Percentiles rank a stretch among this genome's conserved stretches.
Conservation (phyloP, 2,797 vertebrate species). For the Acomys russatus region DNA sequence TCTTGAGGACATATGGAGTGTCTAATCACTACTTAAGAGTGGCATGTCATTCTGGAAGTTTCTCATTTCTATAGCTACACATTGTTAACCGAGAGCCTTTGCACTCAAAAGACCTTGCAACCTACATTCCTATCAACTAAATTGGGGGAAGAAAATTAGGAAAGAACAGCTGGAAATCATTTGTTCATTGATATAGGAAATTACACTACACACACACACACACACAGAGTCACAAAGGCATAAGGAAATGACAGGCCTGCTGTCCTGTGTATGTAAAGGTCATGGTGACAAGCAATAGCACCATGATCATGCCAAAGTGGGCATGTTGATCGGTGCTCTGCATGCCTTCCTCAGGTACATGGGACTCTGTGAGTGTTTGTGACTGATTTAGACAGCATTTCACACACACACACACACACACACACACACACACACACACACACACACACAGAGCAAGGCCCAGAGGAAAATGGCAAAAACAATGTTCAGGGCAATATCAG, state of each 20-base stretch:
- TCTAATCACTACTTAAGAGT: not conserved
- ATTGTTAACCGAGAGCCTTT: constrained; percentile 16
- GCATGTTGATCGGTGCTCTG: not conserved
- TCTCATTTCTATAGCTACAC: not conserved
- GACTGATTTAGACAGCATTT: not conserved
- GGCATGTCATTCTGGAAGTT: not conserved
- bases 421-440: not conserved
- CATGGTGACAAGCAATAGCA: not conserved
- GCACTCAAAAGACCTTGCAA: not conserved
- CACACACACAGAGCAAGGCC: not conserved
- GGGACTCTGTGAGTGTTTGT: not conserved
- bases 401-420: not conserved
- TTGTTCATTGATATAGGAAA: constrained; percentile 25
- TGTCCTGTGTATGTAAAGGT: not conserved
- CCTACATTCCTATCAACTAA: not conserved
- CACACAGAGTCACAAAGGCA: not conserved
- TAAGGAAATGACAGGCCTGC: not conserved
- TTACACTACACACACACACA: not conserved
- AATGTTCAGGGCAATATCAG: not conserved
- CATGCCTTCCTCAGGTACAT: not conserved
- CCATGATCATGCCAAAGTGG: not conserved
- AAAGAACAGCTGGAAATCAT: not conserved
- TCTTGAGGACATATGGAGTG: not conserved
- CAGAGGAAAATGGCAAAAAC: not conserved
- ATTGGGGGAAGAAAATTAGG: constrained; percentile 1